Evolutionary conservation across 2,797 vertebrate species (phyloP).

Genomic region (Sparidentex hasta): DNA sequence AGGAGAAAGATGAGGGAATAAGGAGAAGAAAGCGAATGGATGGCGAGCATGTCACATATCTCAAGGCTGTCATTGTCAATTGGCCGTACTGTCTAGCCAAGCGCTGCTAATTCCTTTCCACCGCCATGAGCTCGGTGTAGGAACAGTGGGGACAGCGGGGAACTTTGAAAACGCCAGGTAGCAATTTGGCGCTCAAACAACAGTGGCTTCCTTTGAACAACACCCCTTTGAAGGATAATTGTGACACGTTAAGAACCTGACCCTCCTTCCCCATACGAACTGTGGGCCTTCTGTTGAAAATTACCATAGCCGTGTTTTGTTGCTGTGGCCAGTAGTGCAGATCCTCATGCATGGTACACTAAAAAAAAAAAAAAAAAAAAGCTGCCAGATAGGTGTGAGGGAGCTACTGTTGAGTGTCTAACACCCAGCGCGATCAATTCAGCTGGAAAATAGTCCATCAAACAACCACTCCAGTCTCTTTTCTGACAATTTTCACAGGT

Average conservation of each 20-base stretch:
- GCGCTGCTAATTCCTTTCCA: constrained; percentile 54
- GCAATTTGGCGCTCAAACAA: constrained; percentile 66
- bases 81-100: constrained; percentile 53
- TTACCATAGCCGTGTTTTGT: constrained; percentile 1
- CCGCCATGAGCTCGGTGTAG: constrained; percentile 22
- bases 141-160: background rate
- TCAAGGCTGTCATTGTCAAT: constrained; percentile 58
- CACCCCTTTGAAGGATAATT: constrained; percentile 58
- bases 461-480: constrained; percentile 36
- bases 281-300: constrained; percentile 29
- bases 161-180: constrained; percentile 60
- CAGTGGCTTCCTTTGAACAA: constrained; percentile 46
- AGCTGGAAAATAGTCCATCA: constrained; percentile 59
- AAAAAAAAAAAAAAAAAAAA: constrained; percentile 18
- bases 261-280: background rate
- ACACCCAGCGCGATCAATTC: constrained; percentile 48
- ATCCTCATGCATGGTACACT: constrained; percentile 6
- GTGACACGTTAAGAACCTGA: constrained; percentile 46
- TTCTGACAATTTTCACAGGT: constrained; percentile 29
- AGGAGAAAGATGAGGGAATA: constrained; percentile 43
- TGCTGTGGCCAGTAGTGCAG: background rate
- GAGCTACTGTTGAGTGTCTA: constrained; percentile 29
- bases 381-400: constrained; percentile 32
- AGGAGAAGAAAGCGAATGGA: constrained; percentile 55
- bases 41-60: constrained; percentile 50